Base-by-base conservation (phyloP, 2,888 invertebrate genomes). In the Phaedon cochleariae region DNA sequence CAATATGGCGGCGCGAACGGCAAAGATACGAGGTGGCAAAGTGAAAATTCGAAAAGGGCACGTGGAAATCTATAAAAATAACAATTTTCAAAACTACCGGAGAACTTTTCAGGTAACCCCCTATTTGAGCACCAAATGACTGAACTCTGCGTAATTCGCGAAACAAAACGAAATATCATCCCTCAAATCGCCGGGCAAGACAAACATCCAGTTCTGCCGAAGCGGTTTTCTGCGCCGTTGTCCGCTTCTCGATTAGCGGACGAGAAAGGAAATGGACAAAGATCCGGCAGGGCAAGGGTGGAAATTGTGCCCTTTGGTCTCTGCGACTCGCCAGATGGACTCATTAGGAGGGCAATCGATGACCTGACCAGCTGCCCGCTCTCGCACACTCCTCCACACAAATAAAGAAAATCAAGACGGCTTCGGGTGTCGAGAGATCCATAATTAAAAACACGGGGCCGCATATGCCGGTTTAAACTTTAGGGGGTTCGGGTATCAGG, bases 281-380 rank as follows among this genome's bases (percentile, higher is more conserved):
- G 41, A 41, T 41, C 41, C 15, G 34, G 9, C 34, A 4, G 7
- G 5, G 10, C 41, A 4, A 73, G 74, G 74, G 71, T 66, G 67
- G 68, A 62, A 69, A 52, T 72, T 75, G 68, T 73, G 80, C 79
- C 79, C 79, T 79, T 78, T 79, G 79, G 77, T 77, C 75, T 77
- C 74, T 75, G 71, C 73, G 77, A 76, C 79, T 72, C 73, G 79
- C 79, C 80, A 80, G 80, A 80, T 80, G 80, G 79, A 79, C 79
- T 78, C 80, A 79, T 80, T 77, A 79, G 74, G 73, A 73, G 72
- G 70, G 75, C 76, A 79, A 79, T 79, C 79, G 78, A 80, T 77
- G 79, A 74, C 73, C 69, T 76, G 80, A 75, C 80, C 81, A 81
- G 79, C 79, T 81, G 81, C 74, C 73, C 70, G 70, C 64, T 78